phyloP scores from a whole-genome alignment of 2,797 vertebrate genomes.

The Rhinatrema bivittatum region DNA sequence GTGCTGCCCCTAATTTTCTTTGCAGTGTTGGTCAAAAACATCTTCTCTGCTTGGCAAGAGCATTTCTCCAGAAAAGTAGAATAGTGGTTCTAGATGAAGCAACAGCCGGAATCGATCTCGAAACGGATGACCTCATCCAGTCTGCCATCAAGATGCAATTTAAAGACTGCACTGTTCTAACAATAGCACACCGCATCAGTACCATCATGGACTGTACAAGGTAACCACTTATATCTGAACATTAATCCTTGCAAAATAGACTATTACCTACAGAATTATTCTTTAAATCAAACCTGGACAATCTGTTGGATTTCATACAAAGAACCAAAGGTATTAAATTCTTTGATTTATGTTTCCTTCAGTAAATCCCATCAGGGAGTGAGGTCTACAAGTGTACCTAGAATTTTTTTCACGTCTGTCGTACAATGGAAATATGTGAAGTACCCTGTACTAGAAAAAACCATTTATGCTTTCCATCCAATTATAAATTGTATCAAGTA shows the following conservation, averaged over 20 bases:
- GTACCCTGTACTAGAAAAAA: no score
- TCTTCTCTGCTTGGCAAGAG: conserved; percentile 85
- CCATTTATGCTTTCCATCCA: no score
- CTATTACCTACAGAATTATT: background rate
- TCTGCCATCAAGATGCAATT: conserved; percentile 76
- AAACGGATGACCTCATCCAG: conserved; percentile 85
- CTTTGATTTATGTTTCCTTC: no score
- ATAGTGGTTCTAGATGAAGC: conserved; percentile 91
- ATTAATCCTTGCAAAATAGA: no score
- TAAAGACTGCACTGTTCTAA: conserved; percentile 80
- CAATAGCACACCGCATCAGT: conserved; percentile 83
- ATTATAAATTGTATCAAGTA: no score
- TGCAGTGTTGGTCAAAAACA: conserved; percentile 88
- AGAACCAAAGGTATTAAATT: no score
- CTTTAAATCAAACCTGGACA: background rate
- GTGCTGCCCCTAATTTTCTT: no score
- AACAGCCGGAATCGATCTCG: conserved; percentile 82
- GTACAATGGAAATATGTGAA: no score
- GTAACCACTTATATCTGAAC: conserved; percentile 41
- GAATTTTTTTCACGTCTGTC: no score
- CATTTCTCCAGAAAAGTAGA: conserved; percentile 82
- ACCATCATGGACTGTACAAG: conserved; percentile 85
- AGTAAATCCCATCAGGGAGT: no score
- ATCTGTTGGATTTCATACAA: no score
- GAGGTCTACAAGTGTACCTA: no score